Evolutionary conservation across 2,797 vertebrate species (phyloP).

Genomic region (Mormyrops boulengeri): DNA sequence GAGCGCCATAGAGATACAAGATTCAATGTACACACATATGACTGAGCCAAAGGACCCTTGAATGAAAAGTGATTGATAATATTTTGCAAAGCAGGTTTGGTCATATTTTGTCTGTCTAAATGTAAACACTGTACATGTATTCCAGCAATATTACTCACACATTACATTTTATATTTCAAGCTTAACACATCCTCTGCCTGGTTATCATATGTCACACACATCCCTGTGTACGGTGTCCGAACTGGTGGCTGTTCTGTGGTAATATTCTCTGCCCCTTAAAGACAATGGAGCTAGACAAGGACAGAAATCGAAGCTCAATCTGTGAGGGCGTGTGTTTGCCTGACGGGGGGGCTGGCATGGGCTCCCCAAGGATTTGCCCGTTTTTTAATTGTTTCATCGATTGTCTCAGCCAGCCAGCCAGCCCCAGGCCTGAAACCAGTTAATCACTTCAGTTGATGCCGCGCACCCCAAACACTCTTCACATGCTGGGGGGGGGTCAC

Average conservation of each 20-base stretch:
- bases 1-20: neutral
- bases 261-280: neutral
- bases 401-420: neutral
- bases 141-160: neutral
- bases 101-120: neutral
- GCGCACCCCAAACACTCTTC: neutral
- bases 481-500: neutral
- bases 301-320: neutral
- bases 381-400: slow-evolving; percentile 18
- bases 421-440: neutral
- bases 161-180: neutral
- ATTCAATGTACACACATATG: neutral
- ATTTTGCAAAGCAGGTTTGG: neutral
- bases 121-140: neutral
- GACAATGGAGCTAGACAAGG: neutral
- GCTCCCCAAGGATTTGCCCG: neutral
- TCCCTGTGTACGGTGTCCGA: neutral
- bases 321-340: neutral
- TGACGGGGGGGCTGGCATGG: neutral
- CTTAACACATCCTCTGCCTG: neutral
- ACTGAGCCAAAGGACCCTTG: neutral
- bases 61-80: neutral
- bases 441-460: neutral
- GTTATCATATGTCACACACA: neutral
- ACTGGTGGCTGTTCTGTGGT: neutral